Conservation (phyloP, 1,140 invertebrate genomes). For the Drosophila varians region DNA sequence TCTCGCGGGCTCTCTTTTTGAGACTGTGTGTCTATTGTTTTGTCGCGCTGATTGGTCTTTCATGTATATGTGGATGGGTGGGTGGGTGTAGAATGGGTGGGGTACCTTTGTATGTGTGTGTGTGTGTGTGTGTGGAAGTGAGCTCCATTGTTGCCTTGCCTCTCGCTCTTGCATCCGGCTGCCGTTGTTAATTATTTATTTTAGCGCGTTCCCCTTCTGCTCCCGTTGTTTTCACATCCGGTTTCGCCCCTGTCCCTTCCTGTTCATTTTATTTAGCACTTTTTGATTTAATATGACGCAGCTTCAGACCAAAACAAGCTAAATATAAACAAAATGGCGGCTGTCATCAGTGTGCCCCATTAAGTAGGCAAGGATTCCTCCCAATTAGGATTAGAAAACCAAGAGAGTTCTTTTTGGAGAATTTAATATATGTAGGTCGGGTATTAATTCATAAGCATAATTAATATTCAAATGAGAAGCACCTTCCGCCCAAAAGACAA, state of each 20-base stretch:
- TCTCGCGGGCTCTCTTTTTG: constrained; percentile 7
- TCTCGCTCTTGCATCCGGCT: constrained; percentile 40
- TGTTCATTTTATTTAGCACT: constrained; percentile 35
- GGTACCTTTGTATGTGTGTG: no score
- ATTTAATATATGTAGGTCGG: no score
- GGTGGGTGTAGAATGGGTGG: constrained; percentile 23
- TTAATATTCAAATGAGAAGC: no score
- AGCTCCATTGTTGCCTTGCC: constrained; percentile 42
- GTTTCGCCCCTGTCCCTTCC: not conserved
- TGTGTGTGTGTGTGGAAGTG: constrained; percentile 24
- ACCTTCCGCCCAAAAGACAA: no score
- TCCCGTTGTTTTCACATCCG: constrained; percentile 2
- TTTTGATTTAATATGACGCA: constrained; percentile 67
- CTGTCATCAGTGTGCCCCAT: constrained; percentile 4
- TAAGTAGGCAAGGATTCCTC: no score
- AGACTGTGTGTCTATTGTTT: constrained; percentile 73
- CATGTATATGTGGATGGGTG: constrained; percentile 37
- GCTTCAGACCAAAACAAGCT: constrained; percentile 20
- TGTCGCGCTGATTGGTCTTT: constrained; percentile 81
- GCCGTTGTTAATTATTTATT: constrained; percentile 75
- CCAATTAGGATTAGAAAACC: no score
- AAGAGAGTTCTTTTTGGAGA: not conserved
- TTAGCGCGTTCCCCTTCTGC: constrained; percentile 45
- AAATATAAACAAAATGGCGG: constrained; percentile 45
- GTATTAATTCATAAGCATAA: no score